Base-by-base conservation (phyloP, 2,797 vertebrate species). In the Orientallactaga sibirica region DNA sequence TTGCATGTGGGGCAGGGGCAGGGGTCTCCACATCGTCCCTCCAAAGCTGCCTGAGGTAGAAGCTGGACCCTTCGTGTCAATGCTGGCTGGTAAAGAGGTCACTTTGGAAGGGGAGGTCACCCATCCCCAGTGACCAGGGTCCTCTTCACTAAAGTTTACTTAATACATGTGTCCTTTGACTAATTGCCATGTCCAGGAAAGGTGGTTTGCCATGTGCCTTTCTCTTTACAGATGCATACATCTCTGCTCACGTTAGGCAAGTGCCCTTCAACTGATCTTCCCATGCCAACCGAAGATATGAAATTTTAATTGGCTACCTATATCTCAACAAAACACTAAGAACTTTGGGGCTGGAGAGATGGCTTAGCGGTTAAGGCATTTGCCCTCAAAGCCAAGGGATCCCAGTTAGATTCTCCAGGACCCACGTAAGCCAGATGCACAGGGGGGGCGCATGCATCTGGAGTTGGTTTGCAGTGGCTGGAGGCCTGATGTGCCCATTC, bases 1-100 rank as follows among this genome's bases (percentile, higher is more conserved):
- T 58, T 12, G 27, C 37, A 29, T 27, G 29, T 3, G 33, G 15
- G 24, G 15, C 20, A 0, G 0, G 8, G 18, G 58, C 33, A 7
- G 6, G 8, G 19, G 15, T n/a, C 77, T 12, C 25, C 48, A 33
- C 11, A 2, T 16, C 20, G 52, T 15, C 1, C 52, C 19, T 43
- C 1, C 9, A 64, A 37, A 37, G 58, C 25, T 86, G 12, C 70
- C 55, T 43, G 18, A 61, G 16, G 33, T 73, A 25, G 1, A 64
- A 74, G 71, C 10, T 48, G 25, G 71, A 27, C 24, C 15, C 9
- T 76, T 83, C 24, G 2, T 66, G 8, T 43, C 41, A 41, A 11
- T 55, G 22, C 1, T 7, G 76, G 62, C 29, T 82, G 22, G 71
- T 25, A 5, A n/a, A 41, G 68, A 41, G 58, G 80, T 15, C 74